Percentiles rank a stretch among this genome's conserved stretches.
Conservation (phyloP, 2,113 vertebrate species). For the Caloenas nicobarica region DNA sequence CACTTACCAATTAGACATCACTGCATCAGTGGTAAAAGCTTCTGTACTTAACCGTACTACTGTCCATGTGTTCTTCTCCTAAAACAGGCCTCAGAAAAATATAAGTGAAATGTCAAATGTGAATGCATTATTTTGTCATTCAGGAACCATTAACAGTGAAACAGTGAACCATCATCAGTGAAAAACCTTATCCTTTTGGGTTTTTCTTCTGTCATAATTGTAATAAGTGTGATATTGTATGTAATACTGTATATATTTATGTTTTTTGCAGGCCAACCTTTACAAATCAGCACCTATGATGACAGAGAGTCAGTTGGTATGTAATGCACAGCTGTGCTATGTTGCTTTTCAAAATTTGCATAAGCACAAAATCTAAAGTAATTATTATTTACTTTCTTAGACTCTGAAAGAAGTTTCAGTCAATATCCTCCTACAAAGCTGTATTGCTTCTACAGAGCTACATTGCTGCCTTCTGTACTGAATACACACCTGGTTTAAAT, state of each 20-base stretch:
- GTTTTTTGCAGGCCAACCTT: slow-evolving; percentile 82
- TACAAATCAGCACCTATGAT: slow-evolving; percentile 57
- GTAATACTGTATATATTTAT: not conserved
- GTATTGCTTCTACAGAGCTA: not conserved
- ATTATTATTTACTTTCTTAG: not conserved
- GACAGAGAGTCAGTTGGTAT: slow-evolving; percentile 74
- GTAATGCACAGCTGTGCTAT: not conserved
- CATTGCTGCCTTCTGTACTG: not conserved
- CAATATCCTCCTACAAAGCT: not conserved
- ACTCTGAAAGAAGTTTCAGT: not conserved
- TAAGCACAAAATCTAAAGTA: not conserved
- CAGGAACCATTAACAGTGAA: not conserved
- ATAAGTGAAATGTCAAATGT: not conserved
- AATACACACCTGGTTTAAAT: not conserved
- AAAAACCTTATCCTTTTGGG: not conserved
- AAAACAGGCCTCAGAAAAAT: not conserved
- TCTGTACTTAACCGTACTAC: not conserved
- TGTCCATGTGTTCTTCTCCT: not conserved
- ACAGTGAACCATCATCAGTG: not conserved
- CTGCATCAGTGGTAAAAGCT: not conserved
- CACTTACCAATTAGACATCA: not conserved
- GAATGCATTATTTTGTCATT: not conserved
- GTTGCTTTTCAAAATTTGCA: not conserved
- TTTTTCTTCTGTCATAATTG: not conserved
- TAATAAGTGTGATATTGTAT: not conserved